phyloP scores from a whole-genome alignment of 2,888 invertebrate species.

The Aphodius sticticus region DNA sequence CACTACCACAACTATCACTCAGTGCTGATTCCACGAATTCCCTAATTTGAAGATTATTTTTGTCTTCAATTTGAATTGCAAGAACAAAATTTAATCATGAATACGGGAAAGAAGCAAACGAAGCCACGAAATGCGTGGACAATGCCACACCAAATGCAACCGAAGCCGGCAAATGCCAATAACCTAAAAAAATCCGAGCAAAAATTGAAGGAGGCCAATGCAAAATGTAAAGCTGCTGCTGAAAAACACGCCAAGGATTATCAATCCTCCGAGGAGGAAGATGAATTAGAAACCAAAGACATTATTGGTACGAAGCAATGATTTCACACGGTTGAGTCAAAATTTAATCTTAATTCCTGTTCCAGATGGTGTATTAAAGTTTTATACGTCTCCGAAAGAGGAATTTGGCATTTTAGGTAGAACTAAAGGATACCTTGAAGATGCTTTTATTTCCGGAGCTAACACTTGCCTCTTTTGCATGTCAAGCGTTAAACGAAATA shows the following conservation, averaged over 20 bases:
- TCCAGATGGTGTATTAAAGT: constrained; percentile 62
- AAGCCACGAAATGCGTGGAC: constrained; percentile 38
- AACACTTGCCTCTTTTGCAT: constrained; percentile 92
- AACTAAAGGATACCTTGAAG: constrained; percentile 78
- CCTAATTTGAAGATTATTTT: neutral
- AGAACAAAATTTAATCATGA: neutral
- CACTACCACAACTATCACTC: neutral
- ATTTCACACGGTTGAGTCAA: constrained; percentile 19
- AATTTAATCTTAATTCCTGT: constrained; percentile 31
- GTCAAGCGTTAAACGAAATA: constrained; percentile 80
- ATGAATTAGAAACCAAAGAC: constrained; percentile 61
- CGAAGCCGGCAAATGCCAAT: constrained; percentile 31
- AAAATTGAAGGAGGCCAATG: constrained; percentile 62
- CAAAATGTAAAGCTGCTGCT: constrained; percentile 61
- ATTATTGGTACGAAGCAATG: constrained; percentile 59
- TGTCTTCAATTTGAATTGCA: neutral
- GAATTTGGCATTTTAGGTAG: constrained; percentile 62
- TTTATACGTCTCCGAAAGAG: constrained; percentile 60
- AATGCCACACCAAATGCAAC: constrained; percentile 26
- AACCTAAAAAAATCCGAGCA: constrained; percentile 46
- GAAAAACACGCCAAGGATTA: constrained; percentile 62
- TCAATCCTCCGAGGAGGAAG: constrained; percentile 65
- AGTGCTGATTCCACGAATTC: neutral
- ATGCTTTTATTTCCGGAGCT: constrained; percentile 80
- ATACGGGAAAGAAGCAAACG: constrained; percentile 4